Evolutionary conservation across 2,888 invertebrate genomes (phyloP), one percentile per base, ranked within the genome.

Genomic region (Eudasyphora cyanicolor): DNA sequence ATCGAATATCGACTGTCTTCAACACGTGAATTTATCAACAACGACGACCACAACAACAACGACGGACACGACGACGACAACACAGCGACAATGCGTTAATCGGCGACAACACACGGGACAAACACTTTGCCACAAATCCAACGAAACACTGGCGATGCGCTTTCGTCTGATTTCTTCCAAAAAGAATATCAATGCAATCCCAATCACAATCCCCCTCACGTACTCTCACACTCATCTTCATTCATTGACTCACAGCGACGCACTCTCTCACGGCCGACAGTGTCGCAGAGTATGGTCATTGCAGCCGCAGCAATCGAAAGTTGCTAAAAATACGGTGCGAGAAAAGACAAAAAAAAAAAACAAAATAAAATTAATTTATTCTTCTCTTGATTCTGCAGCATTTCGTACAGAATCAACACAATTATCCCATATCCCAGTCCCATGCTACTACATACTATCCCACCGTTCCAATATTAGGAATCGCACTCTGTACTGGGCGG

Each of bases 41-140:
- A 51, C 14, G 24, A 67, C 69, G 45, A 67, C 21, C 45, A 35
- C 32, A 17, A 17, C 10, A 5, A 57, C 29, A 27, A 42, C 49
- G 38, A 38, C 64, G 19, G n/a, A 10, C 19, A 64, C 38, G 32
- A 62, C 62, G 32, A 62, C 62, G 45, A 45, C 70, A 54, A 70
- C 80, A n/a, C n/a, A n/a, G n/a, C n/a, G n/a, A n/a, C n/a, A n/a
- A n/a, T n/a, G n/a, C n/a, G 75, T 45, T 29, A 27, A 21, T 67
- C 35, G n/a, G 64, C 70, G 17, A 62, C 74, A 60, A 32, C 45
- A 69, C 35, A 27, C 19, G 8, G 24, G 24, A 21, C 77, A 75
- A 75, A 79, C 76, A 76, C 76, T 69, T 79, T 69, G 76, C 64
- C 38, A 79, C 69, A 73, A 49, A 82, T 79, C 60, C 60, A 73